A percentile compares a stretch with the other conserved stretches of the same genome.
Conservation (phyloP, 1,140 invertebrate genomes). For the Anoplolepis gracilipes region DNA sequence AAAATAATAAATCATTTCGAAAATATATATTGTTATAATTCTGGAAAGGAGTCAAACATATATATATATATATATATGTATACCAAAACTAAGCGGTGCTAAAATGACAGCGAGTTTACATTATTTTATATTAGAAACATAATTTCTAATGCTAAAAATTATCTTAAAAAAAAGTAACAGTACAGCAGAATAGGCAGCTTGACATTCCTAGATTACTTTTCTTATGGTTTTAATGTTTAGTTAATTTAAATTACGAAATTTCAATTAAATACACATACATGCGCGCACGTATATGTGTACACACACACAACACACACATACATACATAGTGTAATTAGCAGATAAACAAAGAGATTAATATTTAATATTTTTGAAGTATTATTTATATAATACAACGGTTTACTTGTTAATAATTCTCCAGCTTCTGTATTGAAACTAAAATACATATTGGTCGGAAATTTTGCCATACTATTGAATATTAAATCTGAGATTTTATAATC, state of each 20-base stretch:
- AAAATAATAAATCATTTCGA: slow-evolving; percentile 73
- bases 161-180: slow-evolving; percentile 70
- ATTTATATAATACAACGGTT: slow-evolving; percentile 49
- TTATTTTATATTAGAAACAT: slow-evolving; percentile 73
- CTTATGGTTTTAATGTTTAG: slow-evolving; percentile 67
- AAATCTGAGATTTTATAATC: slow-evolving; percentile 68
- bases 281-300: too few species aligned
- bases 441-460: slow-evolving; percentile 50
- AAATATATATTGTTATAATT: slow-evolving; percentile 65
- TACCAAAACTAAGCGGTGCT: slow-evolving; percentile 70
- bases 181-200: slow-evolving; percentile 74
- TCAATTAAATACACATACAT: background rate
- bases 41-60: slow-evolving; percentile 60
- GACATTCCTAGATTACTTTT: slow-evolving; percentile 75
- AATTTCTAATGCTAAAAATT: slow-evolving; percentile 64
- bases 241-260: slow-evolving; percentile 53
- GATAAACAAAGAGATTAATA: slow-evolving; percentile 37
- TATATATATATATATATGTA: slow-evolving; percentile 72
- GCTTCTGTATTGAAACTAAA: slow-evolving; percentile 3
- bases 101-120: slow-evolving; percentile 67
- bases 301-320: background rate
- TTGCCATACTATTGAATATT: slow-evolving; percentile 56
- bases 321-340: slow-evolving; percentile 29
- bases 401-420: slow-evolving; percentile 63
- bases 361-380: slow-evolving; percentile 38